Conservation (phyloP, 1,140 invertebrate genomes). For the Drosophila busckii region DNA sequence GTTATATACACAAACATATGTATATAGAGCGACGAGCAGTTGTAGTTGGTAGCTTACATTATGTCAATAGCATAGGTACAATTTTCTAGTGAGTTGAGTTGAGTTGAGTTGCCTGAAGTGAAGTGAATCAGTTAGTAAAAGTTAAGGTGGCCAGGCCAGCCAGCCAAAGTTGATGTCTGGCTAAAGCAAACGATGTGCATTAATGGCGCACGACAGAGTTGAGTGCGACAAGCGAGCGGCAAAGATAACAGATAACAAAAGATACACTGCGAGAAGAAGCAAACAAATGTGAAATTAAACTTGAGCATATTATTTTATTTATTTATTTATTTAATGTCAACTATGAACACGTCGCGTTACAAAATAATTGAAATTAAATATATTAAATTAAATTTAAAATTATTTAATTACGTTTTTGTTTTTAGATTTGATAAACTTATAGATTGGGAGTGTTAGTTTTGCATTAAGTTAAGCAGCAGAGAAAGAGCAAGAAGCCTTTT, state of each 20-base stretch:
- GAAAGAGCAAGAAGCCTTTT: no score
- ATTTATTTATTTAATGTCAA: conserved; percentile 20
- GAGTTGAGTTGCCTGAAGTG: background rate
- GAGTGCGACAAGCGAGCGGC: conserved; percentile 29
- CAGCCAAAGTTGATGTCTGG: conserved; percentile 56
- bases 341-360: no score
- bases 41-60: conserved; percentile 52
- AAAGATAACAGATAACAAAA: conserved; percentile 40
- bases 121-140: background rate
- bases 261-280: conserved; percentile 12
- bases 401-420: background rate
- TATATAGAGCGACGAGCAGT: conserved; percentile 6
- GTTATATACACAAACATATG: conserved; percentile 6
- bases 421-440: no score
- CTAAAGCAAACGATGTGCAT: conserved; percentile 72
- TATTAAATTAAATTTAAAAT: no score
- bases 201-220: conserved; percentile 67
- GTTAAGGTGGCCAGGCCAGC: background rate
- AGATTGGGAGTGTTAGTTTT: no score
- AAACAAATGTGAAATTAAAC: background rate
- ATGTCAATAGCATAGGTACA: conserved; percentile 62
- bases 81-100: background rate
- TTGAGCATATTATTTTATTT: conserved; percentile 22
- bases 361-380: no score
- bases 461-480: no score